phyloP scores from a whole-genome alignment of 2,113 vertebrate genomes.

The Connochaetes taurinus region DNA sequence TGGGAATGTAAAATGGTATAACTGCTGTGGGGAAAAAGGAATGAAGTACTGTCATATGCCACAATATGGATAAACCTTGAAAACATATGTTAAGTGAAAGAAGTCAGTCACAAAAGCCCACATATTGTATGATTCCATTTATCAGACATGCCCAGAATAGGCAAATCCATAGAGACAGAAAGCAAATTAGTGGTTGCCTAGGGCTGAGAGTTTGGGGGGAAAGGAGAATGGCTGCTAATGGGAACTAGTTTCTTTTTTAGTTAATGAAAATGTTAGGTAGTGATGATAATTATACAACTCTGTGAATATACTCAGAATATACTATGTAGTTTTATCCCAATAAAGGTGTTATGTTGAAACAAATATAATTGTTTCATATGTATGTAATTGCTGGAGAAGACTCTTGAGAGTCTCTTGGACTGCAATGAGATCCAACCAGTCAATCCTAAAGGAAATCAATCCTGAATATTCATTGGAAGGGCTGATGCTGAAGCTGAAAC shows the following conservation, averaged over 20 bases:
- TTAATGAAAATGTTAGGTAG: background rate
- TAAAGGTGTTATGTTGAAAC: background rate
- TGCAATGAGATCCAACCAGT: background rate
- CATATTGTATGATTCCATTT: background rate
- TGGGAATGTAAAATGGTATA: background rate
- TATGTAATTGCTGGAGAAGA: background rate
- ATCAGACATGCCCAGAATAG: background rate
- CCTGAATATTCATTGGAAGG: background rate
- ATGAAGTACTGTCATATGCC: background rate
- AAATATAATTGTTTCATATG: background rate
- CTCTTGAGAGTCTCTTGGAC: background rate
- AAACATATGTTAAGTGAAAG: background rate
- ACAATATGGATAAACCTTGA: background rate
- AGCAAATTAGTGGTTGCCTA: background rate
- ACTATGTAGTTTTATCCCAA: background rate
- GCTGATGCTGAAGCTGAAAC: background rate
- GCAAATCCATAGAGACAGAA: background rate
- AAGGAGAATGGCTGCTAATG: background rate
- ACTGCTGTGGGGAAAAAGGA: background rate
- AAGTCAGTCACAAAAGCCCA: background rate
- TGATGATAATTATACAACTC: background rate
- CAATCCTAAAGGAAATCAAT: background rate
- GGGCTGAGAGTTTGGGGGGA: background rate
- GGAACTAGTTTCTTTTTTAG: background rate
- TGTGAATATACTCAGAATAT: background rate